These are phyloP conservation scores for Acromyrmex heyeri DNA, from an alignment of 1,140 invertebrate genomes.

Conservation along the genomic window DNA sequence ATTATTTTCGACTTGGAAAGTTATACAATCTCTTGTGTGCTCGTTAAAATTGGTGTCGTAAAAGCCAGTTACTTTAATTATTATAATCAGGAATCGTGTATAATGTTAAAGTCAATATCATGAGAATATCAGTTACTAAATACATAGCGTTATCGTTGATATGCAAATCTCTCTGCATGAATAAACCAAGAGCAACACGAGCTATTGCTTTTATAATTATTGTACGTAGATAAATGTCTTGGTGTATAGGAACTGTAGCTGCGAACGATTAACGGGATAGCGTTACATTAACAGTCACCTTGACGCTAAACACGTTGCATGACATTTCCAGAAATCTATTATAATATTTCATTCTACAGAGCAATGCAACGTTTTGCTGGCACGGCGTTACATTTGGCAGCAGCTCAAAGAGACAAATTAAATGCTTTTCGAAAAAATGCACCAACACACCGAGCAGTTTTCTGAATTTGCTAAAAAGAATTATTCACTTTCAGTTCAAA, in stretches of 20 bases:
- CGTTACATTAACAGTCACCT: neutral
- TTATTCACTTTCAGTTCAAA: slow-evolving; percentile 18
- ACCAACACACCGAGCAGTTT: slow-evolving; percentile 14
- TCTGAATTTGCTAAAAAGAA: slow-evolving; percentile 27
- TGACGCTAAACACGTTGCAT: neutral
- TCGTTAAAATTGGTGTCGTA: neutral
- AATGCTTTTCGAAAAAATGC: neutral
- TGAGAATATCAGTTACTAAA: slow-evolving; percentile 46
- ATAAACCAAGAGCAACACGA: slow-evolving; percentile 26
- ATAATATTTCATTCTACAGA: neutral
- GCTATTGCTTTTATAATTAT: slow-evolving; percentile 25
- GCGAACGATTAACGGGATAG: slow-evolving; percentile 4
- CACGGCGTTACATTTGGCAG: slow-evolving; percentile 18
- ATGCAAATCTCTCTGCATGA: slow-evolving; percentile 43
- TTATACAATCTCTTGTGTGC: neutral
- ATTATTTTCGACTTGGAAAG: neutral
- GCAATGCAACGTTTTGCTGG: neutral
- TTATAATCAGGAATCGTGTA: neutral
- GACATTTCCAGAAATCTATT: slow-evolving; percentile 22
- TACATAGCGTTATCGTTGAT: slow-evolving; percentile 45
- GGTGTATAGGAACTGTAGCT: neutral
- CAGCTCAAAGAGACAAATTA: slow-evolving; percentile 37
- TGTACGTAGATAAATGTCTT: slow-evolving; percentile 4
- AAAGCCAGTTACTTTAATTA: neutral
- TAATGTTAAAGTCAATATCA: slow-evolving; percentile 25